Evolutionary conservation across 2,797 vertebrate species (phyloP).

Genomic region (Philypnodon macrostomus): DNA sequence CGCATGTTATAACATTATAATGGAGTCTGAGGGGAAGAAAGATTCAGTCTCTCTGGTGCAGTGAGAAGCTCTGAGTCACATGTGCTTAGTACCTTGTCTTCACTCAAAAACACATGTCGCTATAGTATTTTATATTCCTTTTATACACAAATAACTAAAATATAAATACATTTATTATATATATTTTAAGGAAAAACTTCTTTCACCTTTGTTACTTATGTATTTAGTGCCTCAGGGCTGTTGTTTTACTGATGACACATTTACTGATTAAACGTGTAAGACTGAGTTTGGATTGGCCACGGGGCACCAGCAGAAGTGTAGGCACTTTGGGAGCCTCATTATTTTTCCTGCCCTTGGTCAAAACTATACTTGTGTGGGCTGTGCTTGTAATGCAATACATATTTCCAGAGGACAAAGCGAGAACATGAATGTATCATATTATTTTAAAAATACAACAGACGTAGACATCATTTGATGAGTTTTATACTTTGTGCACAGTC

Average conservation of each 20-base stretch:
- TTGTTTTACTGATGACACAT: conserved; percentile 49
- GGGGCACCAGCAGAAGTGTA: conserved; percentile 54
- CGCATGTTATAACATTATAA: conserved; percentile 62
- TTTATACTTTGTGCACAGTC: too few species aligned
- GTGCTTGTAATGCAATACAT: conserved; percentile 40
- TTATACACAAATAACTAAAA: too few species aligned
- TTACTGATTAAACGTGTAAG: conserved; percentile 48
- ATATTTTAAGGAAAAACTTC: not conserved
- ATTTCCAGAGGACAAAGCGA: conserved; percentile 38
- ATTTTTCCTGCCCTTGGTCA: conserved; percentile 52
- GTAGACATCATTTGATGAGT: too few species aligned
- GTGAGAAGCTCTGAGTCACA: conserved; percentile 32
- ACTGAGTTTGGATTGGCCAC: conserved; percentile 44
- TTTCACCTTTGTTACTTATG: conserved; percentile 16
- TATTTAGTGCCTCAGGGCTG: conserved; percentile 40
- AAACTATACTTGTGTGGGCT: conserved; percentile 48
- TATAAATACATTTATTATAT: not conserved
- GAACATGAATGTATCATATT: conserved; percentile 21
- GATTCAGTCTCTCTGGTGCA: conserved; percentile 28
- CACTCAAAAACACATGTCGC: conserved; percentile 16
- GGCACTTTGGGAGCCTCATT: conserved; percentile 54
- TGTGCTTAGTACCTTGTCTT: conserved; percentile 2
- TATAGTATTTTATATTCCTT: too few species aligned
- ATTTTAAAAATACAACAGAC: not conserved
- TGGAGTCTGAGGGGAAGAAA: conserved; percentile 44